A percentile compares a stretch with the other conserved stretches of the same genome.
Conservation (phyloP, 1,140 invertebrate genomes). For the Drosophila insularis region DNA sequence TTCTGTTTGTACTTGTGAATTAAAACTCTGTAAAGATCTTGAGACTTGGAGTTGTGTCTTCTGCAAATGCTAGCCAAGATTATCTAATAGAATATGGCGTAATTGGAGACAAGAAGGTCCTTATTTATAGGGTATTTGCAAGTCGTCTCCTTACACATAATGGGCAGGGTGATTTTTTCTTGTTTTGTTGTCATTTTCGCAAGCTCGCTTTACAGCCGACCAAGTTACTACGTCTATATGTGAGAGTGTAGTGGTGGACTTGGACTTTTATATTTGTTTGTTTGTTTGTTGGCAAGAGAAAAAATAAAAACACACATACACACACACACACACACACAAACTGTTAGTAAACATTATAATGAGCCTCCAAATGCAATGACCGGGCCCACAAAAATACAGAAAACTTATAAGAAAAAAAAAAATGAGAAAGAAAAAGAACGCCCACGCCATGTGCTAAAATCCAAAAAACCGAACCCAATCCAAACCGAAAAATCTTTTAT, state of each 20-base stretch:
- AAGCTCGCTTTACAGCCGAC: conserved; percentile 51
- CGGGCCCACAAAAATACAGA: conserved; percentile 48
- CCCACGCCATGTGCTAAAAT: conserved; percentile 58
- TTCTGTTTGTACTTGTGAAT: background rate
- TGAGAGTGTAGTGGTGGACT: conserved; percentile 1
- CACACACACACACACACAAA: background rate
- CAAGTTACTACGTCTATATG: background rate
- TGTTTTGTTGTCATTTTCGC: conserved; percentile 63
- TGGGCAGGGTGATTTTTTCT: background rate
- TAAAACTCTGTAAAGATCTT: too few species aligned
- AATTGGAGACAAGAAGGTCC: background rate
- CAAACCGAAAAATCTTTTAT: conserved; percentile 18
- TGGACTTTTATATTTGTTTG: conserved; percentile 6
- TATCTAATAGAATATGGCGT: too few species aligned
- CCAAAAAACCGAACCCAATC: conserved; percentile 40
- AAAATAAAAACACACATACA: too few species aligned
- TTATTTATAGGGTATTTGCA: background rate
- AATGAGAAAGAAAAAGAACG: conserved; percentile 42
- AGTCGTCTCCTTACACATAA: background rate
- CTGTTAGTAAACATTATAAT: conserved; percentile 59
- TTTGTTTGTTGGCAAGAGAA: conserved; percentile 21
- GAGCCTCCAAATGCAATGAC: conserved; percentile 51
- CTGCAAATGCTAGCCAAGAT: too few species aligned
- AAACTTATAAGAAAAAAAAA: conserved; percentile 1
- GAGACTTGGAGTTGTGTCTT: too few species aligned